These are phyloP conservation scores for Bombycilla garrulus DNA, from an alignment of 2,113 vertebrate genomes.

Conservation along the genomic window DNA sequence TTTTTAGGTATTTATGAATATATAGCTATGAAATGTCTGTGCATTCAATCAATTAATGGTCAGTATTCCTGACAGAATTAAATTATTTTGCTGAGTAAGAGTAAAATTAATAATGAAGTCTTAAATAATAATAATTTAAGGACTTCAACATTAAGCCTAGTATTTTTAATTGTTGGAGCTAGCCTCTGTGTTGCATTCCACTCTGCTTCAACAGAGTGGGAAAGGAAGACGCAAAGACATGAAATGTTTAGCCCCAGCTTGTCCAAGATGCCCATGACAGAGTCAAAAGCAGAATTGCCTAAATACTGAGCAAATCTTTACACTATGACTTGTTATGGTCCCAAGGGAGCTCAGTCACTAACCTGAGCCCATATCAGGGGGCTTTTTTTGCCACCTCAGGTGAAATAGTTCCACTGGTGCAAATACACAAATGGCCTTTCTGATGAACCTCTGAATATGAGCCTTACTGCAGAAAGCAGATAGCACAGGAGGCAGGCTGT, in stretches of 20 bases:
- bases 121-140: background rate
- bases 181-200: background rate
- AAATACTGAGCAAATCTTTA: background rate
- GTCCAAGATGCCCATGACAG: background rate
- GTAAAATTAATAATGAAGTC: background rate
- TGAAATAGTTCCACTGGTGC: background rate
- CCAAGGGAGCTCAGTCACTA: background rate
- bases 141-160: background rate
- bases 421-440: background rate
- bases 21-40: background rate
- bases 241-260: background rate
- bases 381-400: background rate
- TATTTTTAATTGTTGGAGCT: background rate
- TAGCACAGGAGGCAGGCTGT: background rate
- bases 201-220: background rate
- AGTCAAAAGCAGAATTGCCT: background rate
- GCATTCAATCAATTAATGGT: background rate
- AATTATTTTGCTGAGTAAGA: background rate
- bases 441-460: background rate
- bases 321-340: accelerated
- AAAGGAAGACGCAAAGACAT: background rate
- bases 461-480: background rate
- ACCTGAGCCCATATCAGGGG: background rate
- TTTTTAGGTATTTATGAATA: background rate
- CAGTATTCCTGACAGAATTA: background rate